Percentiles rank a stretch among this genome's conserved stretches.
phyloP scores from a whole-genome alignment of 2,113 vertebrate genomes.

The Thamnaconus septentrionalis region DNA sequence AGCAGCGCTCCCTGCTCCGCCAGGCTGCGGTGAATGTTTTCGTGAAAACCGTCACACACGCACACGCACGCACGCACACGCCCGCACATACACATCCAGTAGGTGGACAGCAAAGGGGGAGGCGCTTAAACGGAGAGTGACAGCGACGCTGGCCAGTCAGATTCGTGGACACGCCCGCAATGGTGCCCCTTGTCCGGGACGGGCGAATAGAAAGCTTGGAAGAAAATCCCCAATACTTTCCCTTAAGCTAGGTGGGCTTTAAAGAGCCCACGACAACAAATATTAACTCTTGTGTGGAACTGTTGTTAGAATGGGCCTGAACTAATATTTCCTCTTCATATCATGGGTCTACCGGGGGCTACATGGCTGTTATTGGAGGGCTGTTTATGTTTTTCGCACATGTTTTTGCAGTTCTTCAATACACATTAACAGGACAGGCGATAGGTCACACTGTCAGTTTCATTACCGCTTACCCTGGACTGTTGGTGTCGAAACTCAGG shows the following conservation, averaged over 20 bases:
- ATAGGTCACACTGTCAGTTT: too few relatives aligned
- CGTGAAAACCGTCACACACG: conserved; percentile 47
- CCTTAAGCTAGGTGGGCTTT: conserved; percentile 57
- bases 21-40: conserved; percentile 60
- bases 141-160: conserved; percentile 31
- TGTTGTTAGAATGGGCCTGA: not conserved
- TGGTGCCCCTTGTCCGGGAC: not conserved
- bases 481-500: too few relatives aligned
- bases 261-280: conserved; percentile 44
- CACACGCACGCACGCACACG: conserved; percentile 1
- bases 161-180: not conserved
- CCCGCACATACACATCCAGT: conserved; percentile 21
- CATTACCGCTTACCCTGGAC: too few relatives aligned
- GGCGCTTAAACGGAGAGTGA: conserved; percentile 21
- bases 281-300: conserved; percentile 18
- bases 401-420: too few relatives aligned
- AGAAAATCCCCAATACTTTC: conserved; percentile 10
- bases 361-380: too few relatives aligned
- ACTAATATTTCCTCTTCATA: conserved; percentile 18
- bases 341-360: not conserved
- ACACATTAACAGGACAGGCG: too few relatives aligned
- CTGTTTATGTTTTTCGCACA: too few relatives aligned
- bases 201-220: conserved; percentile 53
- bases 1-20: conserved; percentile 17
- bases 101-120: conserved; percentile 13